Conservation (phyloP, 2,797 vertebrate species). For the Eospalax fontanierii region DNA sequence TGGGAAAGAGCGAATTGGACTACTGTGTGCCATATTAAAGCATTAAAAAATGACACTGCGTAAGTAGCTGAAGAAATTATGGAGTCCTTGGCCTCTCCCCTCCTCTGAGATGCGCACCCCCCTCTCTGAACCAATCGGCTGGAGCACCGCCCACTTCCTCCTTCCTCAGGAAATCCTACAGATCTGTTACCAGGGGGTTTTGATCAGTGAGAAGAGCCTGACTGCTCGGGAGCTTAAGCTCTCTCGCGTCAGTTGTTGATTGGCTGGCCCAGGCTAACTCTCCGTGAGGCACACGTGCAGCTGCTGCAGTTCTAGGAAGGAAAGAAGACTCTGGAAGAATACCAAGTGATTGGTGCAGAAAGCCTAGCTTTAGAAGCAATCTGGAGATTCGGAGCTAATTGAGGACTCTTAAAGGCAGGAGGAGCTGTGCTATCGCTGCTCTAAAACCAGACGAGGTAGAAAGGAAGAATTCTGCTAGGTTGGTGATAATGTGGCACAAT, state of each 20-base stretch:
- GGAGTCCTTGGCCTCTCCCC: background rate
- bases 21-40: background rate
- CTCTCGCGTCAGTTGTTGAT: background rate
- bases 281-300: background rate
- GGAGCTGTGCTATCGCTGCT: background rate
- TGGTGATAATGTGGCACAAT: background rate
- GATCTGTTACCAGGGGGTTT: background rate
- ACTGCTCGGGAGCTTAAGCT: background rate
- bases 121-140: background rate
- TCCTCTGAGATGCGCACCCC: too few species aligned
- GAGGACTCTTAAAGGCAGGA: background rate
- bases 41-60: background rate
- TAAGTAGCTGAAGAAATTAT: background rate
- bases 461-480: background rate
- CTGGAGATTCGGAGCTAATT: background rate
- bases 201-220: background rate
- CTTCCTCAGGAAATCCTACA: background rate
- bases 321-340: background rate
- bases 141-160: background rate
- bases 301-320: background rate
- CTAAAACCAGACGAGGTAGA: background rate
- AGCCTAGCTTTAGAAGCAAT: background rate
- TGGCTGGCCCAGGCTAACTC: constrained; percentile 5
- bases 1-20: background rate
- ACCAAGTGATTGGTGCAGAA: background rate